Evolutionary conservation across 2,797 vertebrate genomes (phyloP).

Genomic region (Smutsia gigantea): DNA sequence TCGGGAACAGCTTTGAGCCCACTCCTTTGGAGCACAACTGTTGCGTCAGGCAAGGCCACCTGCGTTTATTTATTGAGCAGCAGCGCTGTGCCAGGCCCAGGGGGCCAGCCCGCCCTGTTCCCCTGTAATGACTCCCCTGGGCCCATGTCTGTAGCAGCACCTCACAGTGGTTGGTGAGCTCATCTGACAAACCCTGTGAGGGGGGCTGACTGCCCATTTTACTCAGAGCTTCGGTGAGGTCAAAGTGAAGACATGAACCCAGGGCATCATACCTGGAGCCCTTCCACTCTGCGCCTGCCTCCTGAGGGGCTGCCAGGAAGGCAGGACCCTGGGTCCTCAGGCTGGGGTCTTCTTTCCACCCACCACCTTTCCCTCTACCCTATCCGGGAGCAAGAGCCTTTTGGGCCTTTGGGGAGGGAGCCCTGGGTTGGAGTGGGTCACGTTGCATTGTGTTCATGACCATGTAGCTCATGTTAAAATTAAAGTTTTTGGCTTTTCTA

Average conservation of each 20-base stretch:
- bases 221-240: constrained; percentile 28
- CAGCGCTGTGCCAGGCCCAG: constrained; percentile 47
- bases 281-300: background rate
- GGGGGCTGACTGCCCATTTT: background rate
- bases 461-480: constrained; percentile 82
- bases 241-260: background rate
- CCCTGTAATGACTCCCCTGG: background rate
- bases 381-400: constrained; percentile 33
- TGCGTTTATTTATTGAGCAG: constrained; percentile 82
- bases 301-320: background rate
- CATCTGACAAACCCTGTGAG: background rate
- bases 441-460: constrained; percentile 75
- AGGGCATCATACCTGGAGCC: background rate
- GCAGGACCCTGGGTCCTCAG: background rate
- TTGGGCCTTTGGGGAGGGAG: constrained; percentile 55
- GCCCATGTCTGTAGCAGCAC: background rate
- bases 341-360: background rate
- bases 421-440: constrained; percentile 55
- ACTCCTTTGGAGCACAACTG: constrained; percentile 62
- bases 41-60: constrained; percentile 74
- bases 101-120: background rate
- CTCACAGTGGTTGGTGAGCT: background rate
- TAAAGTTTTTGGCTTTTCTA: constrained; percentile 85
- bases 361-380: constrained; percentile 1
- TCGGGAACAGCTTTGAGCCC: background rate